phyloP scores from a whole-genome alignment of 1,140 invertebrate genomes.

The Meloidogyne hapla region DNA sequence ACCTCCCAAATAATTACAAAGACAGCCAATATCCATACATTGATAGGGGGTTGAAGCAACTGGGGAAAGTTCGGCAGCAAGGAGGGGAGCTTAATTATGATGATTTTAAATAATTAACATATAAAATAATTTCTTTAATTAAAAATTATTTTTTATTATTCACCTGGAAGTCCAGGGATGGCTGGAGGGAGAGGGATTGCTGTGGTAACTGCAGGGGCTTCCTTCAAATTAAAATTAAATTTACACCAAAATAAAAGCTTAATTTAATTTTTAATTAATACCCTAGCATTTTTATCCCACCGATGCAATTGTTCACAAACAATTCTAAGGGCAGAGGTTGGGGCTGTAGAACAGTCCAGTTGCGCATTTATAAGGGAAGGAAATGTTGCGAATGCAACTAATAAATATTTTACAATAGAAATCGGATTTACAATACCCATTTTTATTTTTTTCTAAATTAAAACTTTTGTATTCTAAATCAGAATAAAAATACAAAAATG shows the following conservation, averaged over 20 bases:
- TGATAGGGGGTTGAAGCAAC: conserved; percentile 29
- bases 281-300: conserved; percentile 57
- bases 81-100: conserved; percentile 15
- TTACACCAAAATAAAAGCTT: too few species aligned
- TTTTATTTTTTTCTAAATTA: conserved; percentile 2
- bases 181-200: conserved; percentile 43
- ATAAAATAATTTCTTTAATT: neutral
- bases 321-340: conserved; percentile 48
- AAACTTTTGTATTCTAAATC: too few species aligned
- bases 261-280: conserved; percentile 16
- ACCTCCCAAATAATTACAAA: conserved; percentile 27
- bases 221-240: too few species aligned
- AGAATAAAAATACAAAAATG: neutral
- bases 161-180: conserved; percentile 36
- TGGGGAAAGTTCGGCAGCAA: conserved; percentile 15
- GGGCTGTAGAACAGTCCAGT: conserved; percentile 47
- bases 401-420: neutral
- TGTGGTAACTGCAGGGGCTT: conserved; percentile 38
- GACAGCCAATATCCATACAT: conserved; percentile 36
- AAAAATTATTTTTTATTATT: neutral
- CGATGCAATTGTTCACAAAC: conserved; percentile 55
- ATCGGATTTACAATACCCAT: neutral
- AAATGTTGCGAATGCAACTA: neutral
- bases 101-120: neutral
- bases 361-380: conserved; percentile 32